Base-by-base conservation (phyloP, 2,113 vertebrate genomes). In the Jacana jacana region DNA sequence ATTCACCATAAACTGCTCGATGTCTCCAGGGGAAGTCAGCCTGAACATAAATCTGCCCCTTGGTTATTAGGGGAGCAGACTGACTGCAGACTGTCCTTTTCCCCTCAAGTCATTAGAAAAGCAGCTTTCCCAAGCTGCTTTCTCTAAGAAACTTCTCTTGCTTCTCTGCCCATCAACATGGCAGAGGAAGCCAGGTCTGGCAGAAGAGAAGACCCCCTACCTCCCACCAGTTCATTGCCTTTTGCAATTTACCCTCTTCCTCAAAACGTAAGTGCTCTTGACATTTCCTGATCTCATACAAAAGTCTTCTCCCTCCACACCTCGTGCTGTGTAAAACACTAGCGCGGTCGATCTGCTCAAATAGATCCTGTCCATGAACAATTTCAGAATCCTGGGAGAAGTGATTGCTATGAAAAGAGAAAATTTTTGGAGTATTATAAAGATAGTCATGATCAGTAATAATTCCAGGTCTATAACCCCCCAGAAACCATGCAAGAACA, bases 241-340 rank as follows among this genome's bases (percentile, higher is more conserved):
- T 6, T 0, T 60, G 22, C 31, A 52, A 18, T 65, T 82, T 57
- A 19, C 22, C 31, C 63, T 44, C 33, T 76, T 48, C 31, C n/a
- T 52, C 13, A 4, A 39, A 7, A 55, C 11, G 27, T 2, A 1
- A 0, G 2, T 10, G 24, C 40, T 61, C 49, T 18, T 52, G 69
- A 25, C n/a, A 17, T 28, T 22, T 52, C 58, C 35, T 49, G 10
- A 61, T 33, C 54, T 60, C 48, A n/a, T 2, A 0, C 10, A 63
- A 48, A 52, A 3, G 3, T 15, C n/a, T 57, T 31, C 10, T 80
- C 48, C 19, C 37, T 85, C 48, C 35, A 30, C 33, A 17, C 23
- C 24, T 64, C 19, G 37, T 17, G 6, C 14, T 31, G 24, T 22
- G 51, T 40, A 64, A 78, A 75, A 78, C n/a, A 25, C 8, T 31